phyloP scores from a whole-genome alignment of 2,888 invertebrate genomes.

The Brachynemurus nebulosus region DNA sequence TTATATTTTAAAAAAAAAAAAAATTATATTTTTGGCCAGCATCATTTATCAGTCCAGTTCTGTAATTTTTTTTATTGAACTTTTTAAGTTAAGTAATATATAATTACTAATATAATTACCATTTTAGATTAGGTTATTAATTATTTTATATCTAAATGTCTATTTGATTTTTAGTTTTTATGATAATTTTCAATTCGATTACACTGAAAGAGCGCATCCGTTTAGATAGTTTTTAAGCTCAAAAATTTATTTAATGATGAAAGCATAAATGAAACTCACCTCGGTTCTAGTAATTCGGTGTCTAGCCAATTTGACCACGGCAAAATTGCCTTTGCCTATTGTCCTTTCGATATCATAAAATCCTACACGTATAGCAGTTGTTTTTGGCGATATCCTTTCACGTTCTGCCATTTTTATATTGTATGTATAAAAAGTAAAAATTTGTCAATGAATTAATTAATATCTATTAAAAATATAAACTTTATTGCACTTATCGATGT shows the following conservation, averaged over 20 bases:
- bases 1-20: no score
- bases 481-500: background rate
- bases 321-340: slow-evolving; percentile 98
- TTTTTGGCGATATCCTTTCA: slow-evolving; percentile 26
- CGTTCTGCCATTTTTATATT: slow-evolving; percentile 27
- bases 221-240: background rate
- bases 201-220: no score
- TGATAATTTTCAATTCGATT: no score
- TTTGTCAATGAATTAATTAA: background rate
- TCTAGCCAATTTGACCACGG: slow-evolving; percentile 93
- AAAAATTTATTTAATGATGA: background rate
- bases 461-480: background rate
- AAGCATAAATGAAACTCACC: slow-evolving; percentile 42
- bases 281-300: slow-evolving; percentile 98
- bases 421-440: background rate
- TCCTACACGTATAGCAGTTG: slow-evolving; percentile 67
- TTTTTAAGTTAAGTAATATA: background rate
- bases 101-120: background rate
- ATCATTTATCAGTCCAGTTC: no score
- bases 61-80: background rate
- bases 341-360: slow-evolving; percentile 97
- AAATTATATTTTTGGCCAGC: no score
- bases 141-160: background rate
- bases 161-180: no score
- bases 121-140: background rate